These are phyloP conservation scores for Pseudococcus viburni DNA, from an alignment of 2,888 invertebrate species.

Conservation along the genomic window DNA sequence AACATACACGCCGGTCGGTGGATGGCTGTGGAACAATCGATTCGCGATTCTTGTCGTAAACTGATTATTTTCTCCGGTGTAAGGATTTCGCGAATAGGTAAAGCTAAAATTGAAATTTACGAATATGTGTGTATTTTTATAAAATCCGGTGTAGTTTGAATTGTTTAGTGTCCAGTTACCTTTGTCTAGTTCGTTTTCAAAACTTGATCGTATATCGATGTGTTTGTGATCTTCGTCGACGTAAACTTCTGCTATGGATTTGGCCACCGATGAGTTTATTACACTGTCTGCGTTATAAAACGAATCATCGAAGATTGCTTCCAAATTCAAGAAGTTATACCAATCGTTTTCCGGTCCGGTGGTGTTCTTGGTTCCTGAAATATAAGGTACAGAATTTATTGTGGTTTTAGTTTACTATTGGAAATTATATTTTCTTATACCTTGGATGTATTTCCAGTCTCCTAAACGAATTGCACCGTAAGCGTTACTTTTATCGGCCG, in stretches of 20 bases:
- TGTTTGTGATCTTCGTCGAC: background rate
- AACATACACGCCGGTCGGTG: slow-evolving; percentile 76
- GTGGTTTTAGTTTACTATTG: background rate
- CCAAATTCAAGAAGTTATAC: slow-evolving; percentile 18
- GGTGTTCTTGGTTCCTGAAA: slow-evolving; percentile 31
- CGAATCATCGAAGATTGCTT: slow-evolving; percentile 10
- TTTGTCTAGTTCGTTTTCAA: background rate
- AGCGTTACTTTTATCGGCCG: slow-evolving; percentile 70
- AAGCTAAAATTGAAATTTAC: too few relatives aligned
- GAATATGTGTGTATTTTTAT: too few relatives aligned
- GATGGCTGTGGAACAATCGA: slow-evolving; percentile 58
- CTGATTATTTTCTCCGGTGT: slow-evolving; percentile 55
- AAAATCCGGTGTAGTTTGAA: too few relatives aligned
- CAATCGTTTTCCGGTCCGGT: slow-evolving; percentile 7
- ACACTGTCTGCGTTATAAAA: background rate
- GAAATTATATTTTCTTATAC: slow-evolving; percentile 67
- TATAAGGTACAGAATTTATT: background rate
- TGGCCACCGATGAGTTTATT: background rate
- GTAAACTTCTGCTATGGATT: background rate
- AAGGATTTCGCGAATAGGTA: background rate
- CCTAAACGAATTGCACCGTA: slow-evolving; percentile 71
- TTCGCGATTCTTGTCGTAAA: slow-evolving; percentile 51
- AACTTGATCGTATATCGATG: background rate
- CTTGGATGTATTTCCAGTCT: slow-evolving; percentile 72
- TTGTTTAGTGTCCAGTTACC: background rate